Evolutionary conservation across 2,888 invertebrate species (phyloP), one percentile per base, ranked within the genome.

Genomic region (Ptilodon capucinus): DNA sequence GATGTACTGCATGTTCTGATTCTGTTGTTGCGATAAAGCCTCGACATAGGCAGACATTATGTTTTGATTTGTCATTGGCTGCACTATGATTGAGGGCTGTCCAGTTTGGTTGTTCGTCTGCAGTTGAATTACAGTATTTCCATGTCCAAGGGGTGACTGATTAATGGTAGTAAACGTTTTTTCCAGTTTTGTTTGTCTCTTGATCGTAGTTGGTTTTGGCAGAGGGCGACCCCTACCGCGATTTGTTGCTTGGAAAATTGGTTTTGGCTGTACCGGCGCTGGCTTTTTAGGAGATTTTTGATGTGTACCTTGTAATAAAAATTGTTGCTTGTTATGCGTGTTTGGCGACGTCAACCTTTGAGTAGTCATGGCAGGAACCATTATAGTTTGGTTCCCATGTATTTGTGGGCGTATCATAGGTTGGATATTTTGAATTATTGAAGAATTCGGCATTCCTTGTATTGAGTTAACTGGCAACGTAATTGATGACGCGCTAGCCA

Each of bases 1-100:
- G 39, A 96, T 94, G 66, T 96, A 96, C 68, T 96, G 96, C 79
- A 96, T 90, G 72, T 94, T 94, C 74, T 94, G 94, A 48, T 93
- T 93, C 46, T 94, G 92, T 60, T 94, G 93, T 66, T 94, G 95
- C 42, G 94, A 94, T 59, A 94, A 89, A 0, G 94, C 92, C 70
- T 95, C 94, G 2, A 95, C 93, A 78, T 94, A 95, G 13, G 86
- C 86, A 1, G 94, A 93, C 89, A 93, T 91, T 32, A 93, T 88
- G 45, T 92, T 92, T 46, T 93, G 92, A 67, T 91, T 92, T 23
- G 84, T 81, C 8, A 94, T 89, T 67, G 94, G 95, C 71, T 95
- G 95, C 1, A 95, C 91, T 59, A 95, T 94, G 16, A 95, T 93
- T 0, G 94, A 93, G 0, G 94, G 94, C 58, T 92, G 92, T 1